Base-by-base conservation (phyloP, 2,113 vertebrate species). In the Etheostoma cragini region DNA sequence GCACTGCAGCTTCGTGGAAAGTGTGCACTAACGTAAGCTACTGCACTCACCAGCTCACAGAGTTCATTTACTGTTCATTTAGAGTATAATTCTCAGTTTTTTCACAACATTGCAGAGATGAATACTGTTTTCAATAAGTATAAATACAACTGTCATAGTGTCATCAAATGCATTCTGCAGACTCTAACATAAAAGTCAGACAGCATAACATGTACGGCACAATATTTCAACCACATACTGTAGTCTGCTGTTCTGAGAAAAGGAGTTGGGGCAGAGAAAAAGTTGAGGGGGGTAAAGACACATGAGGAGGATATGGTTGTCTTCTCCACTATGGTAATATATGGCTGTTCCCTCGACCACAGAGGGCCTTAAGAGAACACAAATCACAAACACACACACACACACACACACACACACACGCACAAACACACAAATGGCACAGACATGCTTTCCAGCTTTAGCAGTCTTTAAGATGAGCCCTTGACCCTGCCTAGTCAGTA, bases 281-380 rank as follows among this genome's bases (percentile, higher is more conserved):
- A 52, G 19, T 52, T 21, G 30, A 49, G 49, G 60, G 57, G 47
- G 60, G 47, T 30, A 42, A 35, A 63, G 73, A 89, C 80, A 24
- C 63, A 77, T 68, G 38, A 84, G 77, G 81, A 81, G 63, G 85
- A 92, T 62, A 38, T 53, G 81, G 66, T 80, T 90, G 74, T 91
- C 84, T 88, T 85, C 26, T 86, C 26, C 63, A 30, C 45, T 62
- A n/a, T 84, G 52, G 68, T 90, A 85, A 91, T 89, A 84, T 90
- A 91, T 56, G 66, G 65, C 72, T 54, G 49, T 54, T 81, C 82
- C 82, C 73, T 30, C 7, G 83, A 84, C 84, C 65, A 30, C 58
- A 46, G 19, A 56, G 72, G 77, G 64, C 67, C 83, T 86, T 11
- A 72, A 26, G 22, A 75, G 72, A 78, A 84, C 76, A 88, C 85